Evolutionary conservation across 1,140 invertebrate genomes (phyloP).

Genomic region (Varroa destructor): DNA sequence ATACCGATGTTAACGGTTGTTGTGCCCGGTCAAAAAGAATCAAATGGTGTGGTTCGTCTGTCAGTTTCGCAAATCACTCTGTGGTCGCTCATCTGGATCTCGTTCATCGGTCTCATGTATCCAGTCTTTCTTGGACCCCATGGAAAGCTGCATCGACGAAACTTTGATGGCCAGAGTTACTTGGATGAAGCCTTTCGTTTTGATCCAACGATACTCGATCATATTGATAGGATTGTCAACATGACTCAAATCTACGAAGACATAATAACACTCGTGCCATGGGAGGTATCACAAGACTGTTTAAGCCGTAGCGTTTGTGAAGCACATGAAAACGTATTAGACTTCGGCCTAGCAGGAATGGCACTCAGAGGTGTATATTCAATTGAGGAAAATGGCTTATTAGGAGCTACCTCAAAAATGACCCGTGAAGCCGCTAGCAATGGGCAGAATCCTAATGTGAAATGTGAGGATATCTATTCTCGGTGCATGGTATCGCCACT

Average conservation of each 20-base stretch:
- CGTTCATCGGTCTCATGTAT: conserved; percentile 3
- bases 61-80: conserved; percentile 8
- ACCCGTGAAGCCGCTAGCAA: not conserved
- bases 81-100: not conserved
- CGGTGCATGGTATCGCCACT: not conserved
- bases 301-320: not conserved
- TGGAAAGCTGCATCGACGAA: not conserved
- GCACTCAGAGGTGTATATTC: not conserved
- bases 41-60: conserved; percentile 24
- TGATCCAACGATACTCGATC: not conserved
- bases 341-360: not conserved
- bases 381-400: no score
- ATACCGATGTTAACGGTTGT: not conserved
- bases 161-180: not conserved
- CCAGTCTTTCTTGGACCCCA: conserved; percentile 22
- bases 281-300: not conserved
- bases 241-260: conserved; percentile 14
- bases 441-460: not conserved
- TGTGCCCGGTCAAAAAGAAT: not conserved
- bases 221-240: not conserved
- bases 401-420: not conserved
- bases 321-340: not conserved
- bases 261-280: not conserved
- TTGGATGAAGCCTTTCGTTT: no score
- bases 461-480: not conserved